Evolutionary conservation across 2,797 vertebrate genomes (phyloP).

Genomic region (Trematomus bernacchii): DNA sequence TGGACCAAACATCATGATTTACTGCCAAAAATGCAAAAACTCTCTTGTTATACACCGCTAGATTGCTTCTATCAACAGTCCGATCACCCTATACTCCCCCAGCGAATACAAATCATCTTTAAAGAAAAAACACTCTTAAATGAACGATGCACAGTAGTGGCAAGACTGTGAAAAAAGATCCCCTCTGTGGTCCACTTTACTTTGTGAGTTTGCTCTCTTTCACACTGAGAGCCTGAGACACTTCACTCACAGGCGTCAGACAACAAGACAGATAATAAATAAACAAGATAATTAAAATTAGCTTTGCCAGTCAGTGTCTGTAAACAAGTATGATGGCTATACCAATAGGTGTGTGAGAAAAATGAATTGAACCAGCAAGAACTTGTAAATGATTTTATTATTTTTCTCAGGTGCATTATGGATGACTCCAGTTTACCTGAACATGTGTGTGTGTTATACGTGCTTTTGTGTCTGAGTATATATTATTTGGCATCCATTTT

Average conservation of each 20-base stretch:
- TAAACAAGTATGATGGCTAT: constrained; percentile 2
- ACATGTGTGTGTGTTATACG: not conserved
- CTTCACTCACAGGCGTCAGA: constrained; percentile 12
- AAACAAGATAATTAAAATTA: constrained; percentile 9
- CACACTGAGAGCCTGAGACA: not conserved
- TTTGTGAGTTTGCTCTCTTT: not conserved
- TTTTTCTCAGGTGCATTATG: constrained; percentile 20
- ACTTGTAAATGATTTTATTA: not conserved
- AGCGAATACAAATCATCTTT: not conserved
- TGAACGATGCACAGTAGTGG: not conserved
- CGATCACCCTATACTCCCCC: not conserved
- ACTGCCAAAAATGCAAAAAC: constrained; percentile 6
- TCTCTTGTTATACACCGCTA: constrained; percentile 4
- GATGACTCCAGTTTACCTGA: constrained; percentile 4
- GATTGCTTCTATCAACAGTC: constrained; percentile 13
- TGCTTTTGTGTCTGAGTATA: not conserved
- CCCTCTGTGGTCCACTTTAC: not conserved
- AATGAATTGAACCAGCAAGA: not conserved
- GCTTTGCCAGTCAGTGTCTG: constrained; percentile 8
- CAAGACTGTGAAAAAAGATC: not conserved
- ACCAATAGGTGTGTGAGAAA: not conserved
- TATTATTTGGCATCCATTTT: constrained; percentile 48
- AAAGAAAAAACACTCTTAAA: not conserved
- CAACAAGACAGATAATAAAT: constrained; percentile 6
- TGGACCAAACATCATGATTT: not conserved